phyloP scores from a whole-genome alignment of 2,888 invertebrate species.

The Chloromyia formosa region DNA sequence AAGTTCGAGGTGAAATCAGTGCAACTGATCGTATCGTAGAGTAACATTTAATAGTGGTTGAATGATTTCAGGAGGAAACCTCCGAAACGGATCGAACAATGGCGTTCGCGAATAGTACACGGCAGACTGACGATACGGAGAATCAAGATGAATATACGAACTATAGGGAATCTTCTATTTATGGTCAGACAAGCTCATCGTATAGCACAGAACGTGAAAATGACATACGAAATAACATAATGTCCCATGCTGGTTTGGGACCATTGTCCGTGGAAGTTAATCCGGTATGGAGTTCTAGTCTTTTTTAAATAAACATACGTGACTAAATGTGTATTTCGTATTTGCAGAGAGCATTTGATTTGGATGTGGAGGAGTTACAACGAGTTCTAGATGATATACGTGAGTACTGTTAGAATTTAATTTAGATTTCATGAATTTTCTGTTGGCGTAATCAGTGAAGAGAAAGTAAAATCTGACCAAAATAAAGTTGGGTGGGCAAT shows the following conservation, averaged over 20 bases:
- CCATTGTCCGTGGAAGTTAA: slow-evolving; percentile 75
- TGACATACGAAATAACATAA: slow-evolving; percentile 55
- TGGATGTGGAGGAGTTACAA: slow-evolving; percentile 53
- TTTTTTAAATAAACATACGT: too few relatives aligned
- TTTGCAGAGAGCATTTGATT: slow-evolving; percentile 72
- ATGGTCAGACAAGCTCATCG: not conserved
- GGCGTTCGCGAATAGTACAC: slow-evolving; percentile 6
- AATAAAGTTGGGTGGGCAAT: too few relatives aligned
- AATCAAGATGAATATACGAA: not conserved
- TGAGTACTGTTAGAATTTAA: too few relatives aligned
- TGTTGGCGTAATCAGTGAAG: too few relatives aligned
- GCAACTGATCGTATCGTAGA: too few relatives aligned
- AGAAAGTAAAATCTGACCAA: too few relatives aligned
- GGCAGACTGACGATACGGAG: slow-evolving; percentile 21
- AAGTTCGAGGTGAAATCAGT: slow-evolving; percentile 52
- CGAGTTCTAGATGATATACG: slow-evolving; percentile 50
- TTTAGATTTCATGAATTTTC: too few relatives aligned
- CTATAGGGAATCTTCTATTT: not conserved
- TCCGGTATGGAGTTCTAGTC: slow-evolving; percentile 67
- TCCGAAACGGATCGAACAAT: slow-evolving; percentile 9
- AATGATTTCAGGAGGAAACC: slow-evolving; percentile 17
- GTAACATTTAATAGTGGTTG: not conserved
- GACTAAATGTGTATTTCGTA: slow-evolving; percentile 35
- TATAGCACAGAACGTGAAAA: slow-evolving; percentile 45
- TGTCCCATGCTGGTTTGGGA: slow-evolving; percentile 62